These are phyloP conservation scores for Brachypteracias leptosomus DNA, from an alignment of 2,113 vertebrate species.

Conservation along the genomic window DNA sequence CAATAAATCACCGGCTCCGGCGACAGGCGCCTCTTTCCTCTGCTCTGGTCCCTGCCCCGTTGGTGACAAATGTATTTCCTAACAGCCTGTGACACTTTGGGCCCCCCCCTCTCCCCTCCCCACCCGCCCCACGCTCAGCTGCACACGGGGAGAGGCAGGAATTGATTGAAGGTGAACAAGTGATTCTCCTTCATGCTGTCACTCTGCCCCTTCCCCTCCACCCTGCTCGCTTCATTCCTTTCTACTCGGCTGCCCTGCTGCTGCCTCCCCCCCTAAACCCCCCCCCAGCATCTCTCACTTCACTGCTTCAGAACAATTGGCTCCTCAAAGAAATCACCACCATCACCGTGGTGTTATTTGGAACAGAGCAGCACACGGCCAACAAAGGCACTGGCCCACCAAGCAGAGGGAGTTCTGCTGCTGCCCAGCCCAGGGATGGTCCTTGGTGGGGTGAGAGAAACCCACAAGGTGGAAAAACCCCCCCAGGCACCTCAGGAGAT, in stretches of 20 bases:
- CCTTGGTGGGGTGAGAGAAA: rapidly evolving
- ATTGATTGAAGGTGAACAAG: slow-evolving; percentile 83
- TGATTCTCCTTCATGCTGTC: slow-evolving; percentile 74
- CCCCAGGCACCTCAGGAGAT: rapidly evolving
- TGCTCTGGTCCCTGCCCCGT: background rate
- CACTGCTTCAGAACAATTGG: slow-evolving; percentile 60
- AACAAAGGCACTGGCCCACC: background rate
- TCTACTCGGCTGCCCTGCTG: background rate
- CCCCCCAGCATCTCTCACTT: background rate
- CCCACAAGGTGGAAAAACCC: rapidly evolving
- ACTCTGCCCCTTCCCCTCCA: slow-evolving; percentile 30
- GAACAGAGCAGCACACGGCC: background rate
- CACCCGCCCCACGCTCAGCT: background rate
- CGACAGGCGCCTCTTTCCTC: background rate
- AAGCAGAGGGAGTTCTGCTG: background rate
- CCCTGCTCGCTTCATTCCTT: slow-evolving; percentile 4
- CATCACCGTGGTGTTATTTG: background rate
- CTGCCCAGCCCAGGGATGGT: background rate
- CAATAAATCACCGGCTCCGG: background rate
- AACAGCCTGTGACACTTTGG: slow-evolving; percentile 39
- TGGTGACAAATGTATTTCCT: slow-evolving; percentile 65
- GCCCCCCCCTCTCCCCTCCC: background rate
- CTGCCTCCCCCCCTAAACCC: background rate
- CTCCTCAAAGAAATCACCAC: background rate
- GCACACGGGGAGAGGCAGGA: slow-evolving; percentile 56